These are phyloP conservation scores for Drosophila lacertosa DNA, from an alignment of 1,140 invertebrate species.

Conservation along the genomic window DNA sequence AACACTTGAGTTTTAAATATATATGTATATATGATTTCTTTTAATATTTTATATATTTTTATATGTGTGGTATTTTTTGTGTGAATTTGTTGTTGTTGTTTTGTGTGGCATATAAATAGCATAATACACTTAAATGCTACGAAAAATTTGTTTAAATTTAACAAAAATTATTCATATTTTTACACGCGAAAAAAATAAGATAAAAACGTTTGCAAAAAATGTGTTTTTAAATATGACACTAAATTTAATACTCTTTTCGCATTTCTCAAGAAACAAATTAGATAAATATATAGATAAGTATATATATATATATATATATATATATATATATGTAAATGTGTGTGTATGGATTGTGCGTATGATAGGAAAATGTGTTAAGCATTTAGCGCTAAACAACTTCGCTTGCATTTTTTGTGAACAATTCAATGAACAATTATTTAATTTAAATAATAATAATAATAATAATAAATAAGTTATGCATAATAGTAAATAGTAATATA, in stretches of 20 bases:
- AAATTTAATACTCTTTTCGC: conserved; percentile 81
- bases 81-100: conserved; percentile 35
- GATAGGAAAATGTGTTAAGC: conserved; percentile 19
- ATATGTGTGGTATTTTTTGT: conserved; percentile 35
- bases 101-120: conserved; percentile 67
- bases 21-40: conserved; percentile 71
- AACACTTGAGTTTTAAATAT: conserved; percentile 28
- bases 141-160: conserved; percentile 52
- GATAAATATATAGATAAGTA: conserved; percentile 43
- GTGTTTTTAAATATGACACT: conserved; percentile 75
- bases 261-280: conserved; percentile 35
- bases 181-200: conserved; percentile 34
- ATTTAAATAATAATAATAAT: conserved; percentile 62
- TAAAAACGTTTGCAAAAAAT: conserved; percentile 41
- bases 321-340: conserved; percentile 43
- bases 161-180: conserved; percentile 25
- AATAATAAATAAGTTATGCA: conserved; percentile 50
- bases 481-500: conserved; percentile 66
- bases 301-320: conserved; percentile 41
- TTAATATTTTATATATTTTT: conserved; percentile 75
- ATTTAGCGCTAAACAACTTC: conserved; percentile 13
- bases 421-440: conserved; percentile 64
- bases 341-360: conserved; percentile 35
- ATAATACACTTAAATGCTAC: conserved; percentile 63
- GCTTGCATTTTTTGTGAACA: conserved; percentile 47